Evolutionary conservation across 1,140 invertebrate genomes (phyloP).

Genomic region (Vanessa tameamea): DNA sequence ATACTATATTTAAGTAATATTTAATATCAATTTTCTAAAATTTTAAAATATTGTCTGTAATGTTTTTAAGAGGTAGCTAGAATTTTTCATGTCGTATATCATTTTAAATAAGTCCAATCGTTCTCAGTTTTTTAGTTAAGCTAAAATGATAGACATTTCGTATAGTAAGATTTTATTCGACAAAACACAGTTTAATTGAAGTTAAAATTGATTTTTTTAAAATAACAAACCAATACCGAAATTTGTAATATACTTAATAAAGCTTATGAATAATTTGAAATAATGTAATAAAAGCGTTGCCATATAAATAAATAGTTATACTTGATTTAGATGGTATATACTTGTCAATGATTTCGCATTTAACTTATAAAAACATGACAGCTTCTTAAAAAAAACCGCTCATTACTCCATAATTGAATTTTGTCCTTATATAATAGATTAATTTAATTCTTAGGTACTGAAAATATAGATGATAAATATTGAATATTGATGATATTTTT

Average conservation of each 20-base stretch:
- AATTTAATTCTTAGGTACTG: conserved; percentile 26
- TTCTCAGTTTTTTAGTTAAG: conserved; percentile 14
- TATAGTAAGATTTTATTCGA: conserved; percentile 18
- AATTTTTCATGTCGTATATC: conserved; percentile 4
- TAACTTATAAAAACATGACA: not conserved
- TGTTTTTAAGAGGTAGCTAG: conserved; percentile 15
- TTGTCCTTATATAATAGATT: conserved; percentile 10
- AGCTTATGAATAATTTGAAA: not conserved
- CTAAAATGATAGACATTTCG: conserved; percentile 2
- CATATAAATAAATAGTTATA: not conserved
- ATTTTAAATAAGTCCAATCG: conserved; percentile 6
- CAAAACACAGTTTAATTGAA: not conserved
- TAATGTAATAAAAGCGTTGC: not conserved
- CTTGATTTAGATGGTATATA: not conserved
- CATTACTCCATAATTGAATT: not conserved
- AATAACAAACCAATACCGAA: not conserved
- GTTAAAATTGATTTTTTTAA: not conserved
- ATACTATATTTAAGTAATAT: conserved; percentile 27
- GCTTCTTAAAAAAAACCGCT: not conserved
- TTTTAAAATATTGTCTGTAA: conserved; percentile 5
- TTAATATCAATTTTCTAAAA: conserved; percentile 17
- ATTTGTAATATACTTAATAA: conserved; percentile 1
- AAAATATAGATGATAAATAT: conserved; percentile 27
- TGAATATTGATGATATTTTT: conserved; percentile 72
- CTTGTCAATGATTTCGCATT: not conserved